phyloP scores from a whole-genome alignment of 2,888 invertebrate genomes.

The Pheosia tremula region DNA sequence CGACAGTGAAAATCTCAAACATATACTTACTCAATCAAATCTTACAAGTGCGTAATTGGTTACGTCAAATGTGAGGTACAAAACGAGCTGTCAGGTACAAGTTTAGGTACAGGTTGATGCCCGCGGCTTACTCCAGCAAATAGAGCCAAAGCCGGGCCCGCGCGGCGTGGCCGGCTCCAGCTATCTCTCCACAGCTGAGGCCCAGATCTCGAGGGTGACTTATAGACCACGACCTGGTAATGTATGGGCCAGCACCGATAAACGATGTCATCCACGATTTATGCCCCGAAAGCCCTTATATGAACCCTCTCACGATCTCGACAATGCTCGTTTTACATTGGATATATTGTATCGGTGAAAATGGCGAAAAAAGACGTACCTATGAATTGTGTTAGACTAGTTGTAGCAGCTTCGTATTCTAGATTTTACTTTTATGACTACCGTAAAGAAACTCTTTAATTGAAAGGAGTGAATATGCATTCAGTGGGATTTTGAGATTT shows the following conservation, averaged over 20 bases:
- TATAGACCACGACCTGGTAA: constrained; percentile 49
- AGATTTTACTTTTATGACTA: too few species aligned
- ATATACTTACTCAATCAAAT: too few species aligned
- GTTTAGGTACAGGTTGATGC: too few species aligned
- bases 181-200: constrained; percentile 35
- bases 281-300: constrained; percentile 29
- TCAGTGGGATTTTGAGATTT: too few species aligned
- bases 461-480: too few species aligned
- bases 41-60: constrained; percentile 23
- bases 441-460: too few species aligned
- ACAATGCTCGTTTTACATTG: constrained; percentile 24
- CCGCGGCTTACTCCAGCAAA: constrained; percentile 6
- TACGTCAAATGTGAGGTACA: constrained; percentile 31
- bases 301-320: constrained; percentile 49
- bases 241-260: constrained; percentile 44
- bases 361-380: background rate
- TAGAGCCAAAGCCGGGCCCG: constrained; percentile 11
- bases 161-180: constrained; percentile 17
- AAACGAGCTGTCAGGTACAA: background rate
- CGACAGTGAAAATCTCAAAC: too few species aligned
- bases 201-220: constrained; percentile 39
- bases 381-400: background rate
- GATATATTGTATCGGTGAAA: background rate
- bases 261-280: constrained; percentile 47
- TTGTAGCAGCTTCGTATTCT: too few species aligned